These are phyloP conservation scores for Branchinecta lindahli DNA, from an alignment of 1,140 invertebrate genomes.

Conservation along the genomic window DNA sequence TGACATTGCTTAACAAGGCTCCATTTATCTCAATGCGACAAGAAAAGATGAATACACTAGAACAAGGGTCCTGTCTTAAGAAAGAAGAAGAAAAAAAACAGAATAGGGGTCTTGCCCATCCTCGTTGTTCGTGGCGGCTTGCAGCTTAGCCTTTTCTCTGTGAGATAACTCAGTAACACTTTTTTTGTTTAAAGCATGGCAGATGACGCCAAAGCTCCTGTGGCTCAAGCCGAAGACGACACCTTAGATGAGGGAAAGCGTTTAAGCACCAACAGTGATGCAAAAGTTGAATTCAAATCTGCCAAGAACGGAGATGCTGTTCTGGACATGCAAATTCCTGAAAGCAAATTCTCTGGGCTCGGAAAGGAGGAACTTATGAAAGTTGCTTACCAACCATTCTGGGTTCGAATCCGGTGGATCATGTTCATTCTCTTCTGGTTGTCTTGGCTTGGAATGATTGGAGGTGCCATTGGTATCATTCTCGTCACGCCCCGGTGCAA, in stretches of 20 bases:
- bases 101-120: too few relatives aligned
- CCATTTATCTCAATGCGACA: too few relatives aligned
- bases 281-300: constrained; percentile 14
- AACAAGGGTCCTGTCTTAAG: too few relatives aligned
- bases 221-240: constrained; percentile 13
- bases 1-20: too few relatives aligned
- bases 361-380: constrained; percentile 82
- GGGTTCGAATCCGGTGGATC: constrained; percentile 65
- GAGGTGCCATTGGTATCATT: constrained; percentile 65
- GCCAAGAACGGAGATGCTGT: constrained; percentile 64
- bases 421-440: constrained; percentile 74
- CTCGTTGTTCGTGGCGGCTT: too few relatives aligned
- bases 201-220: constrained; percentile 13
- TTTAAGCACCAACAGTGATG: constrained; percentile 12
- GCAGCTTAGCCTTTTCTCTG: not conserved
- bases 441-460: constrained; percentile 67
- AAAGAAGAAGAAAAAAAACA: too few relatives aligned
- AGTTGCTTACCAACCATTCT: constrained; percentile 73
- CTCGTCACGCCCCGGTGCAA: constrained; percentile 65
- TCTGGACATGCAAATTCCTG: constrained; percentile 52
- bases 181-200: constrained; percentile 13
- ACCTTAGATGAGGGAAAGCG: constrained; percentile 4
- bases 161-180: not conserved
- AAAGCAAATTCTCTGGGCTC: constrained; percentile 53
- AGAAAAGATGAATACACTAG: too few relatives aligned